Evolutionary conservation across 2,797 vertebrate genomes (phyloP).

Genomic region (Rhynchonycteris naso): DNA sequence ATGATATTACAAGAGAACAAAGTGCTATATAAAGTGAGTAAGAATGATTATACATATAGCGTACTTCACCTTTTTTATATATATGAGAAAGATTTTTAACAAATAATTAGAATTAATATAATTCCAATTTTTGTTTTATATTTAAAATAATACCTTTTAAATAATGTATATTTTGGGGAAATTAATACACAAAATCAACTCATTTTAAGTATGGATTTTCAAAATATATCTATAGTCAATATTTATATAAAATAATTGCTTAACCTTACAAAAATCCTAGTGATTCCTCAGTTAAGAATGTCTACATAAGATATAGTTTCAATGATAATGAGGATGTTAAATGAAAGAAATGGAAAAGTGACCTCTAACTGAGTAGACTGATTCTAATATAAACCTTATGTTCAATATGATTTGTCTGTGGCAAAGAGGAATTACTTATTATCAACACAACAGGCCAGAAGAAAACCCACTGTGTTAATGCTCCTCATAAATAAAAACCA

Average conservation of each 20-base stretch:
- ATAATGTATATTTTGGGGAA: not conserved
- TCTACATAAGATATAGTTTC: not conserved
- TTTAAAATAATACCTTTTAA: not conserved
- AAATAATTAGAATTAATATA: not conserved
- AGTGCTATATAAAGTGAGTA: not conserved
- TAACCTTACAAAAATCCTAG: not conserved
- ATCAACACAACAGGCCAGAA: conserved; percentile 32
- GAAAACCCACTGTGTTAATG: conserved; percentile 17
- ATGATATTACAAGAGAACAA: not conserved
- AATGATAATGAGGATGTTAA: not conserved
- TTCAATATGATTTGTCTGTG: not conserved
- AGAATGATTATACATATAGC: not conserved
- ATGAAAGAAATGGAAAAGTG: conserved; percentile 35
- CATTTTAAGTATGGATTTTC: conserved; percentile 6
- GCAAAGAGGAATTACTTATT: conserved; percentile 48
- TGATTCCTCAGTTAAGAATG: not conserved
- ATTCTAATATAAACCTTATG: not conserved
- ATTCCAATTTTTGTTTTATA: not conserved
- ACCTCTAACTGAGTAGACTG: not conserved
- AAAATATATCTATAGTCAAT: not conserved
- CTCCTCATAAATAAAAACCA: conserved; percentile 47
- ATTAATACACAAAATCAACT: not conserved
- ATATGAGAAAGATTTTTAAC: not conserved
- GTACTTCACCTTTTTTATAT: not conserved
- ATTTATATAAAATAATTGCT: conserved; percentile 21